Percentiles rank a stretch among this genome's conserved stretches.
These are phyloP conservation scores for Nansenia antarctica DNA, from an alignment of 2,113 vertebrate genomes.

Conservation along the genomic window DNA sequence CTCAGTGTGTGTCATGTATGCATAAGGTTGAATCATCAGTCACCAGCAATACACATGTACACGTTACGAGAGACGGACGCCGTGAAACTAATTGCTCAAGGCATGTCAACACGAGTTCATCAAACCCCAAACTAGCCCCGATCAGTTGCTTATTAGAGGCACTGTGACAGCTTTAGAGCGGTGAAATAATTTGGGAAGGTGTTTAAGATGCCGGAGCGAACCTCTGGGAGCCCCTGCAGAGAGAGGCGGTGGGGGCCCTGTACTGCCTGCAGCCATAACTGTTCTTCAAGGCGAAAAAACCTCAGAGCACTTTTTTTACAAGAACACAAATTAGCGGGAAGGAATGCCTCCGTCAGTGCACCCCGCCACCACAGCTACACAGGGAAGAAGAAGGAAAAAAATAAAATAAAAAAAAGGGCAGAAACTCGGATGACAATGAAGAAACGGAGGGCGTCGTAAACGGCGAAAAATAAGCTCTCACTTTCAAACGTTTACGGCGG, in stretches of 20 bases:
- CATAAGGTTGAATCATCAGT: slow-evolving; percentile 48
- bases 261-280: slow-evolving; percentile 57
- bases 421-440: slow-evolving; percentile 52
- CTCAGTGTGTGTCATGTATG: slow-evolving; percentile 35
- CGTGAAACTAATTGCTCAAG: slow-evolving; percentile 25
- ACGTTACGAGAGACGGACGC: neutral
- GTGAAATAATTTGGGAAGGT: slow-evolving; percentile 47
- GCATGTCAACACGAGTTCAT: neutral
- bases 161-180: slow-evolving; percentile 54
- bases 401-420: slow-evolving; percentile 10
- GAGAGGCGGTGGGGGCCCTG: slow-evolving; percentile 63
- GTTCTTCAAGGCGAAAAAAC: slow-evolving; percentile 62
- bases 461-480: slow-evolving; percentile 62
- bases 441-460: slow-evolving; percentile 59
- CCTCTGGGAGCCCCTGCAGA: slow-evolving; percentile 55
- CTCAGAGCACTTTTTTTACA: slow-evolving; percentile 61
- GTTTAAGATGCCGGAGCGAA: slow-evolving; percentile 25
- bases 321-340: slow-evolving; percentile 64
- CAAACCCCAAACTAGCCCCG: slow-evolving; percentile 30
- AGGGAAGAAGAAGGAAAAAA: neutral
- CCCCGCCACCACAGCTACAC: slow-evolving; percentile 7
- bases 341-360: slow-evolving; percentile 32
- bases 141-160: slow-evolving; percentile 37
- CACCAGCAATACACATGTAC: neutral
- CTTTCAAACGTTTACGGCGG: slow-evolving; percentile 64